phyloP scores from a whole-genome alignment of 2,113 vertebrate genomes.

The Heloderma charlesbogerti region DNA sequence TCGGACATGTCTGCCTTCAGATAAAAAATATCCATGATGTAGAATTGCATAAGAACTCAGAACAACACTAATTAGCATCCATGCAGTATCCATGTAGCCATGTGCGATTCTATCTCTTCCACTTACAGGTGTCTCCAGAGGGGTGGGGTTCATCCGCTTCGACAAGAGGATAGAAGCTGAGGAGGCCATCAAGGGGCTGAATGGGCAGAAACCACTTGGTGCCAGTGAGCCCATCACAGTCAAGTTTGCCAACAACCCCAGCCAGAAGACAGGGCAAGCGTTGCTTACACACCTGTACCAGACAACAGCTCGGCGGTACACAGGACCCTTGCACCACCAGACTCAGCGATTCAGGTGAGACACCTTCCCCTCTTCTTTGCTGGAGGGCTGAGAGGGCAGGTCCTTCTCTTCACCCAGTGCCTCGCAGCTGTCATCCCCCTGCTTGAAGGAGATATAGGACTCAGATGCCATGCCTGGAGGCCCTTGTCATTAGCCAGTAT shows the following conservation, averaged over 20 bases:
- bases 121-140: slow-evolving; percentile 90
- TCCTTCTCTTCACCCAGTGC: neutral
- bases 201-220: slow-evolving; percentile 93
- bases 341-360: slow-evolving; percentile 94
- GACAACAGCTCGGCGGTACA: slow-evolving; percentile 90
- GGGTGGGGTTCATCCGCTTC: slow-evolving; percentile 96
- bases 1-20: neutral
- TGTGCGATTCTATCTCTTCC: neutral
- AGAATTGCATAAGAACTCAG: neutral
- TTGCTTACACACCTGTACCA: slow-evolving; percentile 95
- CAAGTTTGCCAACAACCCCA: slow-evolving; percentile 97
- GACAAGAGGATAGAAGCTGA: slow-evolving; percentile 97
- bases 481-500: neutral
- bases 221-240: slow-evolving; percentile 94
- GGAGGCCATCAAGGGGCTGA: slow-evolving; percentile 95
- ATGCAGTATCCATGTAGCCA: neutral
- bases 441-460: neutral
- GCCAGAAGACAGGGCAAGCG: slow-evolving; percentile 94
- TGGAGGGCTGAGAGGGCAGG: neutral
- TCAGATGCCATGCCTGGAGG: neutral
- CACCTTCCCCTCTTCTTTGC: neutral
- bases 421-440: neutral
- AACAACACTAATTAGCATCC: neutral
- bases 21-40: neutral
- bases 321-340: slow-evolving; percentile 91